Evolutionary conservation across 2,113 vertebrate species (phyloP).

Genomic region (Sphyrna mokarran): DNA sequence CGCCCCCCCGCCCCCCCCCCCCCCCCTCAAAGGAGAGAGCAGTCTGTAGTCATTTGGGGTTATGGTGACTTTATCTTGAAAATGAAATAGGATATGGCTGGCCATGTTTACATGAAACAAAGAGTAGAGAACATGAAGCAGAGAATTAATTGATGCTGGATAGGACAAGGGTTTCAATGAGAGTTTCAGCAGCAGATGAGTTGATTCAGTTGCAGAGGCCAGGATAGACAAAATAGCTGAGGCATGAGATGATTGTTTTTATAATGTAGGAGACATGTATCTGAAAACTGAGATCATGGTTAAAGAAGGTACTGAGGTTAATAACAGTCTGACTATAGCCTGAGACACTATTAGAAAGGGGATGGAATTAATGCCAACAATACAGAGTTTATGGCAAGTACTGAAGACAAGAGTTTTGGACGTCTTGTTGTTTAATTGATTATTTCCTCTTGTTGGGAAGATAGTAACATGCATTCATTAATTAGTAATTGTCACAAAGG

Average conservation of each 20-base stretch:
- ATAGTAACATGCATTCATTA: neutral
- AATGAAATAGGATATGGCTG: neutral
- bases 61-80: neutral
- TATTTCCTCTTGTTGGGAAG: too few species aligned
- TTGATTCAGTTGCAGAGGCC: neutral
- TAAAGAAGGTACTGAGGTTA: neutral
- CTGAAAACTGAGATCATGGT: neutral
- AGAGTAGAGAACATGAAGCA: neutral
- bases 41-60: too few species aligned
- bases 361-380: neutral
- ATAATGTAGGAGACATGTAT: neutral
- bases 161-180: neutral
- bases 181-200: neutral
- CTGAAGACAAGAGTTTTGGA: neutral
- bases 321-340: too few species aligned
- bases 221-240: neutral
- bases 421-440: neutral
- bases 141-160: neutral
- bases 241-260: neutral
- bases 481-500: neutral
- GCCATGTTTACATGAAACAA: neutral
- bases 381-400: neutral
- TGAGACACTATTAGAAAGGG: neutral
- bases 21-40: too few species aligned
- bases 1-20: too few species aligned